Evolutionary conservation across 64 coral and sea anemone genomes (phyloP).

Genomic region (Stylophora pistillata): DNA sequence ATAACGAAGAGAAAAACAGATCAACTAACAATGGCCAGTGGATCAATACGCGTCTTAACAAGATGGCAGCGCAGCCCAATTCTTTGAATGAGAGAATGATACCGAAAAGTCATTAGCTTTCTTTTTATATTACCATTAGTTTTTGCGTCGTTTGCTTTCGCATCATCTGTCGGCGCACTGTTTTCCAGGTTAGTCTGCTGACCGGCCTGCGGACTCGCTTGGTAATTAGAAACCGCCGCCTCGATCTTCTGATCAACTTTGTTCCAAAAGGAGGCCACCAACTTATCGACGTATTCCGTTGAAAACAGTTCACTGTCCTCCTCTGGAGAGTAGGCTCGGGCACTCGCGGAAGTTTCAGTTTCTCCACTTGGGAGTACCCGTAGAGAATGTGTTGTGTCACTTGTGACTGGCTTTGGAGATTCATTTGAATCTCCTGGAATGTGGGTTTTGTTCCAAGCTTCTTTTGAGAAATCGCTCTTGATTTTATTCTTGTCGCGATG

Average conservation of each 20-base stretch:
- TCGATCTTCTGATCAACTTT: slow-evolving; percentile 68
- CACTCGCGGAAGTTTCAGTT: neutral
- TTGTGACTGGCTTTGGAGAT: neutral
- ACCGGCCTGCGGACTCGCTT: slow-evolving; percentile 10
- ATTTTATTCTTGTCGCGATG: neutral
- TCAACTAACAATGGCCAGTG: too few species aligned
- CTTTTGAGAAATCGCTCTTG: neutral
- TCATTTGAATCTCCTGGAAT: too few species aligned
- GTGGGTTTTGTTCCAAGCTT: neutral
- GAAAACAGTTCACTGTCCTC: slow-evolving; percentile 50
- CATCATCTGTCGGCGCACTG: neutral
- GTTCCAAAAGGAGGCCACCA: slow-evolving; percentile 72
- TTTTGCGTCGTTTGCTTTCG: neutral
- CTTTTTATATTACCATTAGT: neutral
- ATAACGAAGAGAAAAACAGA: too few species aligned
- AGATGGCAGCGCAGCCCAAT: too few species aligned
- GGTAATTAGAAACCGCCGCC: slow-evolving; percentile 21
- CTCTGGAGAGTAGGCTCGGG: neutral
- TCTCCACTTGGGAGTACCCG: neutral
- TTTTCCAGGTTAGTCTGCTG: neutral
- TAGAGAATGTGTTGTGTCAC: neutral
- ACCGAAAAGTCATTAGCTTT: neutral
- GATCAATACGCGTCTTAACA: too few species aligned
- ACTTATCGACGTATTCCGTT: slow-evolving; percentile 48
- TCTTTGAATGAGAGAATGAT: too few species aligned